Percentiles rank a stretch among this genome's conserved stretches.
These are phyloP conservation scores for Agapornis roseicollis DNA, from an alignment of 2,113 vertebrate species.

Conservation along the genomic window DNA sequence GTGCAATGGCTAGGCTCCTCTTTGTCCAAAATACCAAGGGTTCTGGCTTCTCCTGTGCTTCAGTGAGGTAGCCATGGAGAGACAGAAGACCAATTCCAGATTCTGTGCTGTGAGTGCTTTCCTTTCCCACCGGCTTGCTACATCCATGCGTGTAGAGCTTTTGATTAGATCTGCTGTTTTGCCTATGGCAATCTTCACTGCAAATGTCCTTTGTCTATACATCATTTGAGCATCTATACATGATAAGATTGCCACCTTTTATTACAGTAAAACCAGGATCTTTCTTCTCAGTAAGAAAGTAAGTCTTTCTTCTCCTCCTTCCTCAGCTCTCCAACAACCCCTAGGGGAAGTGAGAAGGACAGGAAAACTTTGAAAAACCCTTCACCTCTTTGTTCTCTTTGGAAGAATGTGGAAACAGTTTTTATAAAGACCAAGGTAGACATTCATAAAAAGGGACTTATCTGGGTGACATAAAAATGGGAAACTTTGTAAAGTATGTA, in stretches of 20 bases:
- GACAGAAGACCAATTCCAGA: conserved; percentile 53
- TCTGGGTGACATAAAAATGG: background rate
- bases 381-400: conserved; percentile 66
- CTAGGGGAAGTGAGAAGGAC: conserved; percentile 63
- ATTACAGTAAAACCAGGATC: conserved; percentile 54
- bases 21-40: background rate
- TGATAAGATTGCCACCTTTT: conserved; percentile 58
- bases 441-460: background rate
- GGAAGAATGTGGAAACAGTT: conserved; percentile 26
- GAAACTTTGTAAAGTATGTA: background rate
- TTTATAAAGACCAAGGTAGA: conserved; percentile 14
- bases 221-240: conserved; percentile 54
- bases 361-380: conserved; percentile 48
- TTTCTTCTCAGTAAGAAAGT: conserved; percentile 66
- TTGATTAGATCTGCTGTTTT: conserved; percentile 77
- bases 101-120: conserved; percentile 36
- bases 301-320: conserved; percentile 56
- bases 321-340: conserved; percentile 56
- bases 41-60: background rate
- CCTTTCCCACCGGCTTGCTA: conserved; percentile 64
- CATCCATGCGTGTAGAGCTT: conserved; percentile 62
- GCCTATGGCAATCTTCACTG: conserved; percentile 70
- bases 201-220: conserved; percentile 63
- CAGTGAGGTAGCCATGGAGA: background rate
- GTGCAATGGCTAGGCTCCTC: background rate